Evolutionary conservation across 1,140 invertebrate genomes (phyloP).

Genomic region (Drosophila bifasciata): DNA sequence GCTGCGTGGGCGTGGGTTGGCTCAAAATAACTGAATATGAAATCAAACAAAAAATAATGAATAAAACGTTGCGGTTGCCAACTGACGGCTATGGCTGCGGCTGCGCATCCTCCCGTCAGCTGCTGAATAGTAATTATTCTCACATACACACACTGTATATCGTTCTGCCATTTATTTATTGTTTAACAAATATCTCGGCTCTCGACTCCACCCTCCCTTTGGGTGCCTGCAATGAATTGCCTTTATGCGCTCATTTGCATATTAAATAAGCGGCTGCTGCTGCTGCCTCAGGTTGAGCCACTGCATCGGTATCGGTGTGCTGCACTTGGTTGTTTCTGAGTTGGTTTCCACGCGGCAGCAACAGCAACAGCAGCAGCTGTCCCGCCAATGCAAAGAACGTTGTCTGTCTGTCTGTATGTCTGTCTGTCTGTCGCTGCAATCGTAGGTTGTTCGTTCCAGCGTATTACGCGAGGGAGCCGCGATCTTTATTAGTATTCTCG

Average conservation of each 20-base stretch:
- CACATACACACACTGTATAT: slow-evolving; percentile 4
- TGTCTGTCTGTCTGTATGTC: no score
- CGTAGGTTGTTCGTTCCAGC: slow-evolving; percentile 72
- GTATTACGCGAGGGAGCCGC: slow-evolving; percentile 55
- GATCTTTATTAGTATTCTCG: slow-evolving; percentile 62
- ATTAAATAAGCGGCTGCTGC: slow-evolving; percentile 71
- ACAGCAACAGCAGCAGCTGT: slow-evolving; percentile 55
- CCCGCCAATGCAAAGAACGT: slow-evolving; percentile 61
- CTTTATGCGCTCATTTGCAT: slow-evolving; percentile 82
- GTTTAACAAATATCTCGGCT: slow-evolving; percentile 68
- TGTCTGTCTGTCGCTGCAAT: slow-evolving; percentile 19
- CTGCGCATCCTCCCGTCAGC: slow-evolving; percentile 65
- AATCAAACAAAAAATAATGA: slow-evolving; percentile 12
- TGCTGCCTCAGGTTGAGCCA: slow-evolving; percentile 29
- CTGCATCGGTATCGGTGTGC: slow-evolving; percentile 50
- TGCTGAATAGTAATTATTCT: slow-evolving; percentile 73
- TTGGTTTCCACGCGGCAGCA: slow-evolving; percentile 71
- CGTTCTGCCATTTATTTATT: slow-evolving; percentile 69
- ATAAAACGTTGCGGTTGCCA: slow-evolving; percentile 51
- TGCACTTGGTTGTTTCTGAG: slow-evolving; percentile 49
- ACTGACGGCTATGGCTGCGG: slow-evolving; percentile 21
- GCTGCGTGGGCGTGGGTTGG: slow-evolving; percentile 54
- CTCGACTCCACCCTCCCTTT: slow-evolving; percentile 17
- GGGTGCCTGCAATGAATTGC: slow-evolving; percentile 73
- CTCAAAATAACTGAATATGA: slow-evolving; percentile 31